These are phyloP conservation scores for Grallaria varia DNA, from an alignment of 2,113 vertebrate species.

Conservation along the genomic window DNA sequence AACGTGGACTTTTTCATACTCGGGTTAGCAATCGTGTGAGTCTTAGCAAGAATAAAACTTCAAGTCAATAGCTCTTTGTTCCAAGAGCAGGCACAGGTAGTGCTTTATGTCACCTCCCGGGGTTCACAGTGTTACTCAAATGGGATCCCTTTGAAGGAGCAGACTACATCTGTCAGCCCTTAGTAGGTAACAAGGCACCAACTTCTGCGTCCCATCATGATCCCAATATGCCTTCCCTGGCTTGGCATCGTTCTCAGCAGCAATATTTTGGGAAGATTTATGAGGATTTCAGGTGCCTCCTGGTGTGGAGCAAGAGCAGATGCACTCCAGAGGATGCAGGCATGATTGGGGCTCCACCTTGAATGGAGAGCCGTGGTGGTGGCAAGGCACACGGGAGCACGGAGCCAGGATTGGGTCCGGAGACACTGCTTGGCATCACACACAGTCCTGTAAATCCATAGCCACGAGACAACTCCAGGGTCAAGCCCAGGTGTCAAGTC, in stretches of 20 bases:
- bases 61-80: neutral
- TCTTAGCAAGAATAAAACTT: neutral
- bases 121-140: neutral
- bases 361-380: accelerated
- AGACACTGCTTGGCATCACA: neutral
- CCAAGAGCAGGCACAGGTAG: neutral
- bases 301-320: neutral
- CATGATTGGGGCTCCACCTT: accelerated
- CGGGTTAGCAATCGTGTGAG: neutral
- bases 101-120: neutral
- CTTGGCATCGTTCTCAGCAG: neutral
- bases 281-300: neutral
- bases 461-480: neutral
- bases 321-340: neutral
- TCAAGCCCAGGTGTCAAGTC: neutral
- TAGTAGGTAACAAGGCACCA: neutral
- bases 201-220: neutral
- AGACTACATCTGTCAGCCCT: neutral
- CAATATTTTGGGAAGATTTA: neutral
- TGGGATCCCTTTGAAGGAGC: neutral
- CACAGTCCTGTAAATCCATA: neutral
- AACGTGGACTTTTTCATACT: neutral
- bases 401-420: neutral
- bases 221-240: neutral
- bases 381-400: accelerated